phyloP scores from a whole-genome alignment of 2,113 vertebrate species.

The Podiceps cristatus region DNA sequence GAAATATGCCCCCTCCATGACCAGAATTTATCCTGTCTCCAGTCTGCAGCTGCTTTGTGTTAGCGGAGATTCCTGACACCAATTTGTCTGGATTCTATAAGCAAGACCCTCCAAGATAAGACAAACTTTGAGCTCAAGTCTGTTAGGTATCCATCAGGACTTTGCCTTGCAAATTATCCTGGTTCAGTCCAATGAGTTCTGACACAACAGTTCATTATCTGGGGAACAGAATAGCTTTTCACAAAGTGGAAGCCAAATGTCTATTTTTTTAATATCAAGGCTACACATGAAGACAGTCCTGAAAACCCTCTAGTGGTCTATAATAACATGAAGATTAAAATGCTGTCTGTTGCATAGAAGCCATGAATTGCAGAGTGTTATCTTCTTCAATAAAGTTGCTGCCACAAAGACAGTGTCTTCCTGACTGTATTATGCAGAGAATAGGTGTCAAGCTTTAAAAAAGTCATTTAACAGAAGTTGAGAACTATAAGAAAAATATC shows the following conservation, averaged over 20 bases:
- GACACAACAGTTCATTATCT: not conserved
- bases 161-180: not conserved
- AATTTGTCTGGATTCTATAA: not conserved
- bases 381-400: not conserved
- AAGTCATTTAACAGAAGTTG: not conserved
- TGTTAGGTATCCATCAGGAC: not conserved
- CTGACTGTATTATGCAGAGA: not conserved
- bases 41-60: not conserved
- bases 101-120: not conserved
- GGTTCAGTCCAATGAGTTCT: not conserved
- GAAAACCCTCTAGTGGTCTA: not conserved
- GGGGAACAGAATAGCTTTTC: not conserved
- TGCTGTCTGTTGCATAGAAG: not conserved
- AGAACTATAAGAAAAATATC: not conserved
- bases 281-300: not conserved
- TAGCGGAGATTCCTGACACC: not conserved
- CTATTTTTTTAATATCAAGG: not conserved
- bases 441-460: not conserved
- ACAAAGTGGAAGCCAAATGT: not conserved
- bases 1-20: not conserved
- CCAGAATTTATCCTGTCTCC: not conserved
- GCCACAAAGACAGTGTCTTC: not conserved
- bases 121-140: not conserved
- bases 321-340: conserved; percentile 20
- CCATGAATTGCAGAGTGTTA: not conserved